phyloP scores from a whole-genome alignment of 2,113 vertebrate genomes.

The Aspiorhynchus laticeps region DNA sequence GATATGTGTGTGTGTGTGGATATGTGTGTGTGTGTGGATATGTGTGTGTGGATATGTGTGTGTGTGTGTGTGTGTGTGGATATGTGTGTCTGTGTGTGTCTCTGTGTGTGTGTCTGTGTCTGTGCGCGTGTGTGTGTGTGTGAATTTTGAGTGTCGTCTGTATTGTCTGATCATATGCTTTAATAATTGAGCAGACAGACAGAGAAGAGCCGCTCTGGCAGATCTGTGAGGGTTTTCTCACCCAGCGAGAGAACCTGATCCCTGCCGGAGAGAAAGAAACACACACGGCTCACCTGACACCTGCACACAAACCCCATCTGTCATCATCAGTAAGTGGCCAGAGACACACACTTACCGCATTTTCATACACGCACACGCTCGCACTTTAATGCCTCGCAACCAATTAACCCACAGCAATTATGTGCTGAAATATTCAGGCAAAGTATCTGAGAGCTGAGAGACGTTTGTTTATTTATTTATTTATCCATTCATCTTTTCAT shows the following conservation, averaged over 20 bases:
- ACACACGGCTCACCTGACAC: conserved; percentile 36
- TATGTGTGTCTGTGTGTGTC: not conserved
- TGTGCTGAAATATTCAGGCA: conserved; percentile 37
- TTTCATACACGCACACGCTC: conserved; percentile 16
- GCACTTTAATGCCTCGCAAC: conserved; percentile 46
- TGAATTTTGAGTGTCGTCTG: not conserved
- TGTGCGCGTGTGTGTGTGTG: not conserved
- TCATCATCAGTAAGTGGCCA: conserved; percentile 55
- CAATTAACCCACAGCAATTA: conserved; percentile 46
- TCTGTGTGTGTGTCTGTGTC: not conserved
- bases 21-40: not conserved
- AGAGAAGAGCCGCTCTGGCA: conserved; percentile 17
- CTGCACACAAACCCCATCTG: conserved; percentile 47
- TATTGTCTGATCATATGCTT: conserved; percentile 33
- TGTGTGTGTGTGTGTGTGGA: no score
- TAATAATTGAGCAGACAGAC: conserved; percentile 44
- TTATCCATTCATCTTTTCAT: conserved; percentile 16
- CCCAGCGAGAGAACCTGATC: conserved; percentile 51
- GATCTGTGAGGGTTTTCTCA: conserved; percentile 24
- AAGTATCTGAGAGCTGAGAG: not conserved
- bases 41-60: no score
- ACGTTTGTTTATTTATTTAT: not conserved
- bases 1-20: not conserved
- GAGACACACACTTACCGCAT: conserved; percentile 38
- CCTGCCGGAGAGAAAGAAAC: conserved; percentile 34